Conservation (phyloP, 1,140 invertebrate genomes). For the Tetraneura akinire region DNA sequence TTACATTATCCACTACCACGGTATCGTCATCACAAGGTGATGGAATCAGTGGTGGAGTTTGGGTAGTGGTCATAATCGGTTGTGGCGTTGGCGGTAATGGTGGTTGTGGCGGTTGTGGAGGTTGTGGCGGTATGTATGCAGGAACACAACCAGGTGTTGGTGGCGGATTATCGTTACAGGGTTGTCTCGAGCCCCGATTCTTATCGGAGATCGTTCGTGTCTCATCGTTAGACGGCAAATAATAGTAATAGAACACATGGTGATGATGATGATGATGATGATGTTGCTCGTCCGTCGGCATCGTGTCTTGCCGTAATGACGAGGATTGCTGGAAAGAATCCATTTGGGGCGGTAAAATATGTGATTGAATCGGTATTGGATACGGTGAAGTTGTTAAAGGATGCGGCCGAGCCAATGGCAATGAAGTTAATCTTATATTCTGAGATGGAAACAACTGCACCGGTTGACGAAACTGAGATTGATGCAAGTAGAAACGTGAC, state of each 20-base stretch:
- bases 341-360: too few relatives aligned
- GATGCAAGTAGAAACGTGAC: background rate
- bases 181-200: background rate
- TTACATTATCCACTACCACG: constrained; percentile 25
- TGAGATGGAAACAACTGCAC: background rate
- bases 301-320: background rate
- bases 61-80: too few relatives aligned
- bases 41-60: background rate
- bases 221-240: background rate
- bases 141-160: background rate
- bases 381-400: background rate
- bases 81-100: background rate
- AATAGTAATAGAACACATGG: constrained; percentile 16
- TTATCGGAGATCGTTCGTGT: too few relatives aligned
- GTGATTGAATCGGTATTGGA: background rate
- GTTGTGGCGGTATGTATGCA: constrained; percentile 12
- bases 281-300: background rate
- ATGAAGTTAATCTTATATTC: too few relatives aligned
- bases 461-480: constrained; percentile 18
- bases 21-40: constrained; percentile 4
- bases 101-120: background rate
- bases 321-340: too few relatives aligned
- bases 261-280: constrained; percentile 15
- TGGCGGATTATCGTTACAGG: background rate
- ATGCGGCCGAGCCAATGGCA: background rate